phyloP scores from a whole-genome alignment of 2,113 vertebrate species.

The Marcusenius ussheri region DNA sequence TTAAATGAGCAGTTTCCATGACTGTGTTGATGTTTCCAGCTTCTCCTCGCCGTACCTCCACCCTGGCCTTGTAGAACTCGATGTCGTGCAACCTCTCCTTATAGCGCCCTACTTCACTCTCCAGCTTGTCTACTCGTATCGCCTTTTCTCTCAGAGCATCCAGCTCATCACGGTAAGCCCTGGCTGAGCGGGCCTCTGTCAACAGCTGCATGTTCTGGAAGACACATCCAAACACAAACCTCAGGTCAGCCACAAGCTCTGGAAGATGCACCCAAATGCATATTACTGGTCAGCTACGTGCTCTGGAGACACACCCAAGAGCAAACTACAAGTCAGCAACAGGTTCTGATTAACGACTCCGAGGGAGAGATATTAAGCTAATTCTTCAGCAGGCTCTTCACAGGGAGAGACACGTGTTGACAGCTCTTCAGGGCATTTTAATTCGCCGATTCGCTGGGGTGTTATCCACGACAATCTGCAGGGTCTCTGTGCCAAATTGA shows the following conservation, averaged over 20 bases:
- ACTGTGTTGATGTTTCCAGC: background rate
- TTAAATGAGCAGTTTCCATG: background rate
- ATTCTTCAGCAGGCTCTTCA: background rate
- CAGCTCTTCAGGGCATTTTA: background rate
- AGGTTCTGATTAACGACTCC: background rate
- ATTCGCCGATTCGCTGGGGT: background rate
- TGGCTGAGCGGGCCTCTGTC: slow-evolving; percentile 83
- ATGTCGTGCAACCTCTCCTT: slow-evolving; percentile 92
- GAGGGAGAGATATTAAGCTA: background rate
- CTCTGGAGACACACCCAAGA: background rate
- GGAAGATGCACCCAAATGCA: background rate
- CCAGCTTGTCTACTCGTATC: slow-evolving; percentile 89
- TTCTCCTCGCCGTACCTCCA: slow-evolving; percentile 70
- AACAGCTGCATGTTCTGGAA: slow-evolving; percentile 83
- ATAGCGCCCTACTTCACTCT: slow-evolving; percentile 87
- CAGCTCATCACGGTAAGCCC: slow-evolving; percentile 92
- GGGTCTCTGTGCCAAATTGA: background rate
- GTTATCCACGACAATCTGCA: background rate
- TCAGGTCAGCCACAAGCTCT: background rate
- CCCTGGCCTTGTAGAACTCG: slow-evolving; percentile 93
- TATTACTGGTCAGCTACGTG: too few relatives aligned
- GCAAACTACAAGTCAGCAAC: background rate
- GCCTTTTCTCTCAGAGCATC: slow-evolving; percentile 90
- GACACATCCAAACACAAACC: slow-evolving; percentile 8
- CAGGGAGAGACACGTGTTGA: background rate